Evolutionary conservation across 2,113 vertebrate genomes (phyloP), one percentile per base, ranked within the genome.

Genomic region (Sorex araneus): DNA sequence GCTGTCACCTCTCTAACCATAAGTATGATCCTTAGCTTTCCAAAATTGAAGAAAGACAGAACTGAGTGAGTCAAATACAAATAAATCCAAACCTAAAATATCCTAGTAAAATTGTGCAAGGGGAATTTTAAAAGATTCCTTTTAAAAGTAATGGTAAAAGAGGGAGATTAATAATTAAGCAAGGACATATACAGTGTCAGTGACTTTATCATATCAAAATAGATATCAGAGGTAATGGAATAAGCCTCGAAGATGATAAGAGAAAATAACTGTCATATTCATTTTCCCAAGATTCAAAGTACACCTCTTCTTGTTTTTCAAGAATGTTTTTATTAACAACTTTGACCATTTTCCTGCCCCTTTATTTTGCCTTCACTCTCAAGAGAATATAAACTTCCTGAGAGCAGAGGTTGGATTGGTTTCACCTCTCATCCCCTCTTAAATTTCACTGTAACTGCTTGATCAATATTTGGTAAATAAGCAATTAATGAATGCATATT

Each of bases 401-500:
- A 66, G 60, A 89, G 16, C 9, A 81, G 45, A 91, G 19, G 40
- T 32, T 23, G 23, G 4, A 25, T 45, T 75, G 18, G 32, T 19
- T 86, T 79, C 70, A 60, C 71, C 54, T 83, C 57, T 6, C 0
- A 2, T 21, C 15, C 6, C n/a, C 47, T 63, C 27, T 89, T 86
- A 66, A 54, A 63, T 88, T 57, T 90, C 28, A 60, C 47, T 64
- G 18, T 76, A 11, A 89, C 25, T 32, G 36, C n/a, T 82, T 32
- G 9, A 57, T 78, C 69, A 69, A 86, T 57, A 43, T 45, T 84
- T 40, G 36, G 10, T 69, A 43, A 91, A 40, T 69, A 40, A 81
- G 19, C 5, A 73, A 67, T 80, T 63, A 84, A 63, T 80, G 28
- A 47, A 80, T 50, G 30, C 30, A 78, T 89, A 83, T 81, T 79